These are phyloP conservation scores for Pelmatolapia mariae DNA, from an alignment of 2,113 vertebrate species.

Conservation along the genomic window DNA sequence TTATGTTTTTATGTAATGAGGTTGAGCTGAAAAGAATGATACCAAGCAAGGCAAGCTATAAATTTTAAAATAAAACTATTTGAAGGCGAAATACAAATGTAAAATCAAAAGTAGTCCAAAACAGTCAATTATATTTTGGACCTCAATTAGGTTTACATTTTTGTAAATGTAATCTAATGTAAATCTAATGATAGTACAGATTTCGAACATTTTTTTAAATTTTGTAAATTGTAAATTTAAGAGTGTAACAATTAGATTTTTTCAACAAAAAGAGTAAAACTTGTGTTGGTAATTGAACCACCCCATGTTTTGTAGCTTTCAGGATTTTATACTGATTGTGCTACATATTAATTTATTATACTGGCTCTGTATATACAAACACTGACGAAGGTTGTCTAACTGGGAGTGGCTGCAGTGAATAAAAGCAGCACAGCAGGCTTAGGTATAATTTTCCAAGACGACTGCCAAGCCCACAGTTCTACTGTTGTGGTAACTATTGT, in stretches of 20 bases:
- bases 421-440: rapidly evolving
- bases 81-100: background rate
- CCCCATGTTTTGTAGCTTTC: background rate
- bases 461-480: background rate
- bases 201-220: rapidly evolving
- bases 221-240: background rate
- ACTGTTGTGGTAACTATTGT: background rate
- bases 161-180: too few species aligned
- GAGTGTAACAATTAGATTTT: background rate
- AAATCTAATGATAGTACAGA: background rate
- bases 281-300: background rate
- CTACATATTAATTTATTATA: background rate
- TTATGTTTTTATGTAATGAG: background rate
- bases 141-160: background rate
- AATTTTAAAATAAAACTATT: background rate
- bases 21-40: background rate
- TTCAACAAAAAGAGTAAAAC: background rate
- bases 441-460: background rate
- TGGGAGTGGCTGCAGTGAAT: background rate
- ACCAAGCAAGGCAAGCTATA: background rate
- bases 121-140: background rate
- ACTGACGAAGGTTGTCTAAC: background rate
- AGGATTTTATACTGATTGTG: background rate
- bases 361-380: rapidly evolving
- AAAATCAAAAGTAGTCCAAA: background rate